A percentile compares a stretch with the other conserved stretches of the same genome.
These are phyloP conservation scores for Cryptocephalus moraei DNA, from an alignment of 2,888 invertebrate species.

Conservation along the genomic window DNA sequence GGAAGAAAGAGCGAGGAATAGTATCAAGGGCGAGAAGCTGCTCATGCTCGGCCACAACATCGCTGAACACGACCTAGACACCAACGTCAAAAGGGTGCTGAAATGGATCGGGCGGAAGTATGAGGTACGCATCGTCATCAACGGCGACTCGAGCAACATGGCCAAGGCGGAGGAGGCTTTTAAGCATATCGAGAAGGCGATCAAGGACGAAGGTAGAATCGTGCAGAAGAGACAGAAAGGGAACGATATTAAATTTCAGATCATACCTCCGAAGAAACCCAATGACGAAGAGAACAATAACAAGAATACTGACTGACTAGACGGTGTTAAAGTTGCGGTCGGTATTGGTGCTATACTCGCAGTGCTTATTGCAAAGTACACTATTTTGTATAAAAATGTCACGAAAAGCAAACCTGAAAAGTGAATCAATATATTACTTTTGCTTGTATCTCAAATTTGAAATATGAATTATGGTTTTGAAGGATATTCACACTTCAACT, in stretches of 20 bases:
- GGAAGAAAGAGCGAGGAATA: slow-evolving; percentile 30
- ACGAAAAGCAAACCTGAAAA: neutral
- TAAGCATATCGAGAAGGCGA: slow-evolving; percentile 40
- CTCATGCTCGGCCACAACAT: slow-evolving; percentile 52
- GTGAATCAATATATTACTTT: neutral
- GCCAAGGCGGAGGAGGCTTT: slow-evolving; percentile 45
- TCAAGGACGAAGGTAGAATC: slow-evolving; percentile 43
- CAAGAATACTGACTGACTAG: slow-evolving; percentile 19
- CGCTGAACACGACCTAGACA: slow-evolving; percentile 54
- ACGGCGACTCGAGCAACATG: slow-evolving; percentile 38
- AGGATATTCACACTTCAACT: too few species aligned
- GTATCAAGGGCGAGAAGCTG: slow-evolving; percentile 52
- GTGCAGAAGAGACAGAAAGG: slow-evolving; percentile 56
- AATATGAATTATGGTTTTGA: too few species aligned
- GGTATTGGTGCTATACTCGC: slow-evolving; percentile 3
- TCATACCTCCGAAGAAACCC: slow-evolving; percentile 42
- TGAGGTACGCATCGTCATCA: slow-evolving; percentile 52
- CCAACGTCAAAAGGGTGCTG: slow-evolving; percentile 50
- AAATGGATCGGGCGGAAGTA: slow-evolving; percentile 57
- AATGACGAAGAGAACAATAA: slow-evolving; percentile 7
- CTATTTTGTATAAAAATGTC: slow-evolving; percentile 4
- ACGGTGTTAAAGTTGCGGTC: slow-evolving; percentile 3
- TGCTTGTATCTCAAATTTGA: too few species aligned
- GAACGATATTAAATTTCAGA: slow-evolving; percentile 50
- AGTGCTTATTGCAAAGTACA: slow-evolving; percentile 12